Evolutionary conservation across 2,797 vertebrate species (phyloP).

Genomic region (Aeoliscus strigatus): DNA sequence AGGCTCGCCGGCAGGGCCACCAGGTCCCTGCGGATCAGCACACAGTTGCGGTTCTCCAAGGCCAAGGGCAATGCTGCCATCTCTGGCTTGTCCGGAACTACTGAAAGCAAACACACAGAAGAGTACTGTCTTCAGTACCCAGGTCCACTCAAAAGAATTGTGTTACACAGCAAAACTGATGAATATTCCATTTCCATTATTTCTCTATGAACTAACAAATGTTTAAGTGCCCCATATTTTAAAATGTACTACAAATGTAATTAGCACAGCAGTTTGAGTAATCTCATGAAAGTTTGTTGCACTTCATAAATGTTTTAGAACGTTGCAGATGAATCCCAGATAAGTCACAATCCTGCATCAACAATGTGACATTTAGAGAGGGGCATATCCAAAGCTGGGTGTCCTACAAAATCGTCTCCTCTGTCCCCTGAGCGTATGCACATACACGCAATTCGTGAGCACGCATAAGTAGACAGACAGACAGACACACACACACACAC

Average conservation of each 20-base stretch:
- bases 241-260: slow-evolving; percentile 8
- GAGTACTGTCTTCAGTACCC: no score
- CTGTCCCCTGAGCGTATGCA: slow-evolving; percentile 26
- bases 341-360: slow-evolving; percentile 51
- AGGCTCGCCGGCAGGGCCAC: slow-evolving; percentile 95
- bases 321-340: slow-evolving; percentile 55
- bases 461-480: no score
- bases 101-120: slow-evolving; percentile 7
- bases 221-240: slow-evolving; percentile 4
- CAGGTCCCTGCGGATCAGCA: slow-evolving; percentile 93
- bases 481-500: slow-evolving; percentile 1
- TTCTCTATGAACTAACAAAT: no score
- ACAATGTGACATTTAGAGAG: slow-evolving; percentile 44
- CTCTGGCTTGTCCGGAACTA: slow-evolving; percentile 88
- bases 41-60: slow-evolving; percentile 91
- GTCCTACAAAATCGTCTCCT: slow-evolving; percentile 32
- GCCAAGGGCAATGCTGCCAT: slow-evolving; percentile 78
- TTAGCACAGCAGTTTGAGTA: slow-evolving; percentile 32
- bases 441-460: no score
- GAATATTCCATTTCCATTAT: no score
- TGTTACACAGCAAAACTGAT: no score
- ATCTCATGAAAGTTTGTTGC: slow-evolving; percentile 46
- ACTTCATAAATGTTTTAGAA: slow-evolving; percentile 61
- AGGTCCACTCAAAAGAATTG: no score
- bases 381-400: slow-evolving; percentile 32